These are phyloP conservation scores for Bimastos eiseni DNA, from an alignment of 2,888 invertebrate species.

Conservation along the genomic window DNA sequence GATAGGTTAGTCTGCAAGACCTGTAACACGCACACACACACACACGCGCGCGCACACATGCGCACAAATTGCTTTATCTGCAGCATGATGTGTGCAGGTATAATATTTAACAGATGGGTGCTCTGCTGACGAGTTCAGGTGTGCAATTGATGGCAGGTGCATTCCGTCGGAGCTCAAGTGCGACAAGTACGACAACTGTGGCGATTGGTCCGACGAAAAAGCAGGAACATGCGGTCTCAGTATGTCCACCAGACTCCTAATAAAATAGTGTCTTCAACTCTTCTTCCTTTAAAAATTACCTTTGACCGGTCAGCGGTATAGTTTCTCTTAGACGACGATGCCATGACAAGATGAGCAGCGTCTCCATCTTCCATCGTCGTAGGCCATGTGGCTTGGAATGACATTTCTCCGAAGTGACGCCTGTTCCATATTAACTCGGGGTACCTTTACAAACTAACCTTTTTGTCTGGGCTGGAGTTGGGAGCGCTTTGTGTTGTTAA, in stretches of 20 bases:
- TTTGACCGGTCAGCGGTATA: neutral
- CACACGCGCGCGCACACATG: too few relatives aligned
- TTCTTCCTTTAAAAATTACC: neutral
- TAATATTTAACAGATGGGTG: constrained; percentile 22
- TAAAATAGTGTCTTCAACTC: neutral
- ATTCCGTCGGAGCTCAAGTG: constrained; percentile 27
- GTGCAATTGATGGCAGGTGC: constrained; percentile 23
- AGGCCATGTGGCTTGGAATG: too few relatives aligned
- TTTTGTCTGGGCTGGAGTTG: too few relatives aligned
- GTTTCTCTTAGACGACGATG: too few relatives aligned
- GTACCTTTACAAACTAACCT: too few relatives aligned
- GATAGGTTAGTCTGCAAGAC: too few relatives aligned
- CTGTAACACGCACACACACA: too few relatives aligned
- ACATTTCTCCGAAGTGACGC: too few relatives aligned
- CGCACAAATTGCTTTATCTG: neutral
- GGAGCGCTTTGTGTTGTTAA: too few relatives aligned
- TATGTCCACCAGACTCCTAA: neutral
- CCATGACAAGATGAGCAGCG: too few relatives aligned
- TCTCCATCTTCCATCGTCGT: too few relatives aligned
- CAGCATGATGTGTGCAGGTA: neutral
- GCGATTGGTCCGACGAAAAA: constrained; percentile 31
- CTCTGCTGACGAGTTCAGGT: neutral
- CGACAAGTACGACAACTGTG: constrained; percentile 29
- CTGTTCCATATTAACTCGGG: too few relatives aligned
- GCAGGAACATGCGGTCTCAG: constrained; percentile 10